These are phyloP conservation scores for Myotis vivesi DNA, from an alignment of 2,797 vertebrate species.

Conservation along the genomic window DNA sequence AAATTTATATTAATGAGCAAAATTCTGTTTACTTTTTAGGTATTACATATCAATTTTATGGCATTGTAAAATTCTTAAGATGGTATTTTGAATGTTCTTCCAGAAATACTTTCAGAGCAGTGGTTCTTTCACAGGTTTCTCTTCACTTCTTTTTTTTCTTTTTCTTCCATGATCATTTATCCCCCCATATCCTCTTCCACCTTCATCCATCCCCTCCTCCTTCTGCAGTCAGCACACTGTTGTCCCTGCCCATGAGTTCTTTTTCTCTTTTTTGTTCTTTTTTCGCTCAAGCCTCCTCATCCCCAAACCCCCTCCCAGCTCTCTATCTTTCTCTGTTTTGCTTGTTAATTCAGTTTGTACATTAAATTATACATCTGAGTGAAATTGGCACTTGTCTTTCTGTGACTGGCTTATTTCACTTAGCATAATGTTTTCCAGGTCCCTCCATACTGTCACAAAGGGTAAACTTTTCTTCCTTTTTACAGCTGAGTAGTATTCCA, in stretches of 20 bases:
- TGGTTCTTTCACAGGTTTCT: neutral
- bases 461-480: neutral
- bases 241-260: neutral
- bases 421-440: neutral
- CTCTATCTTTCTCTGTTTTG: neutral
- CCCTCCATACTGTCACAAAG: neutral
- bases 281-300: neutral
- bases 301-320: neutral
- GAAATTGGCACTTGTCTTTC: neutral
- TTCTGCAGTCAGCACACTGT: neutral
- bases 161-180: neutral
- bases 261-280: neutral
- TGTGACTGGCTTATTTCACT: neutral
- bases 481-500: neutral
- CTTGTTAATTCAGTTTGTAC: neutral
- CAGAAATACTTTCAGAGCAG: neutral
- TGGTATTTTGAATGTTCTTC: slow-evolving; percentile 13
- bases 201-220: neutral
- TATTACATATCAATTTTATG: neutral
- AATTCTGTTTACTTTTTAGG: neutral
- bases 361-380: neutral
- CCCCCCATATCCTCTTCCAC: neutral
- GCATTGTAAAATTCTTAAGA: slow-evolving; percentile 31
- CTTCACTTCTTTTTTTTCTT: neutral
- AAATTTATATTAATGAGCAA: neutral